Evolutionary conservation across 2,113 vertebrate genomes (phyloP).

Genomic region (Xiphophorus hellerii): DNA sequence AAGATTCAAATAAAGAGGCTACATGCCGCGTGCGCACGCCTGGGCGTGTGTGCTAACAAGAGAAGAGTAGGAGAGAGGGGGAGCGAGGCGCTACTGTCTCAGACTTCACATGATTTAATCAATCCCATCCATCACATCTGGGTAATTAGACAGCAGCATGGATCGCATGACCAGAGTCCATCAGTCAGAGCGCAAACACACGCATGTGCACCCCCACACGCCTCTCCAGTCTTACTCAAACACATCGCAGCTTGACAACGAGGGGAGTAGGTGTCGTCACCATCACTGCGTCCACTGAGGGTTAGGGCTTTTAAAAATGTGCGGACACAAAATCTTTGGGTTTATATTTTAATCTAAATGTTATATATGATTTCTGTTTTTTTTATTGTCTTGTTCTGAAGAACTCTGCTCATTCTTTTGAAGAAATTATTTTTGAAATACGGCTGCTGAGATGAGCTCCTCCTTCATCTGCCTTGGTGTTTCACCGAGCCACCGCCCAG

Average conservation of each 20-base stretch:
- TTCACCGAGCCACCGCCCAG: no score
- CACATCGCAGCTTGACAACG: neutral
- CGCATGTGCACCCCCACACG: slow-evolving; percentile 21
- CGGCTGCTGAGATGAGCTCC: neutral
- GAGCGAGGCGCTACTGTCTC: slow-evolving; percentile 36
- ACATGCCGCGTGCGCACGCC: neutral
- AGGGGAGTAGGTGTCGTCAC: neutral
- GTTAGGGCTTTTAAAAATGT: slow-evolving; percentile 1
- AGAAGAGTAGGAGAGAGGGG: neutral
- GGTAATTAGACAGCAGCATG: slow-evolving; percentile 75
- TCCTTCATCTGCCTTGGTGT: neutral
- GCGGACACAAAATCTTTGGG: neutral
- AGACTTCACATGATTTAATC: slow-evolving; percentile 71
- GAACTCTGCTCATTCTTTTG: neutral
- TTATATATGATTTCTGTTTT: neutral
- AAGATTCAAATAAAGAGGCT: slow-evolving; percentile 22
- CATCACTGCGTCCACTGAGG: neutral
- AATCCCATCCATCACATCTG: slow-evolving; percentile 74
- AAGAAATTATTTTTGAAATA: neutral
- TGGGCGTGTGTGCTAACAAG: slow-evolving; percentile 14
- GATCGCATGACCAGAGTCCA: slow-evolving; percentile 58
- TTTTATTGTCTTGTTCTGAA: neutral
- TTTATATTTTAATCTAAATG: slow-evolving; percentile 9
- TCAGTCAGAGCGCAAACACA: slow-evolving; percentile 28
- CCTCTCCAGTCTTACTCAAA: slow-evolving; percentile 18